Evolutionary conservation across 64 coral and sea anemone genomes (phyloP).

Genomic region (Dendrophyllia cribrosa): DNA sequence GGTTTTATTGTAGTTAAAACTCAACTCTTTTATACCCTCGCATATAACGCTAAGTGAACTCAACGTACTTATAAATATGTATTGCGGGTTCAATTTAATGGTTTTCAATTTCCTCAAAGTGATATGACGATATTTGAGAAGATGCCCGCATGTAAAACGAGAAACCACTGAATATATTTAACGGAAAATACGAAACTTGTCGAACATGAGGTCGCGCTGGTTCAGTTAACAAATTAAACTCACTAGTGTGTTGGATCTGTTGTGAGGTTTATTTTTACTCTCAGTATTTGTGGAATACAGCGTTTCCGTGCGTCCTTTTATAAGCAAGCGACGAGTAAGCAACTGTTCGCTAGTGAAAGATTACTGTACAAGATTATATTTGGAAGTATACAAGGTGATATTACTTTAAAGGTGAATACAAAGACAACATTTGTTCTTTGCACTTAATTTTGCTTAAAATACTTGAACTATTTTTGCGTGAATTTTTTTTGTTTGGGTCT

Average conservation of each 20-base stretch:
- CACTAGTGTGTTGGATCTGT: conserved; percentile 44
- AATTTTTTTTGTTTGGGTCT: neutral
- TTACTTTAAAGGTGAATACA: conserved; percentile 52
- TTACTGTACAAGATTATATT: conserved; percentile 57
- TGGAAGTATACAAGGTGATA: conserved; percentile 25
- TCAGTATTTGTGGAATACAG: conserved; percentile 52
- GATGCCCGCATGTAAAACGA: conserved; percentile 90
- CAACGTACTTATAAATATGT: conserved; percentile 67
- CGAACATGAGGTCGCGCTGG: conserved; percentile 7
- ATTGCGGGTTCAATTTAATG: conserved; percentile 84
- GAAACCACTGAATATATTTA: conserved; percentile 78
- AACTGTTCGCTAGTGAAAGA: conserved; percentile 68
- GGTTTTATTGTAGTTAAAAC: neutral
- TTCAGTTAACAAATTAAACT: conserved; percentile 51
- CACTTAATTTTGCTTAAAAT: conserved; percentile 65
- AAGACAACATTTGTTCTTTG: conserved; percentile 84
- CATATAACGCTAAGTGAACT: conserved; percentile 62
- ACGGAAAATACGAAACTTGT: conserved; percentile 36
- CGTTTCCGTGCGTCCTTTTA: conserved; percentile 28
- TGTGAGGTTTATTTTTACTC: conserved; percentile 23
- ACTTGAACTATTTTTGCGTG: conserved; percentile 43
- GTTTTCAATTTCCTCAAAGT: conserved; percentile 95
- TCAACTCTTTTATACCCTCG: neutral
- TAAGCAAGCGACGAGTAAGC: conserved; percentile 44
- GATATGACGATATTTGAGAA: conserved; percentile 99